Base-by-base conservation (phyloP, 2,113 vertebrate genomes). In the Ictalurus furcatus region DNA sequence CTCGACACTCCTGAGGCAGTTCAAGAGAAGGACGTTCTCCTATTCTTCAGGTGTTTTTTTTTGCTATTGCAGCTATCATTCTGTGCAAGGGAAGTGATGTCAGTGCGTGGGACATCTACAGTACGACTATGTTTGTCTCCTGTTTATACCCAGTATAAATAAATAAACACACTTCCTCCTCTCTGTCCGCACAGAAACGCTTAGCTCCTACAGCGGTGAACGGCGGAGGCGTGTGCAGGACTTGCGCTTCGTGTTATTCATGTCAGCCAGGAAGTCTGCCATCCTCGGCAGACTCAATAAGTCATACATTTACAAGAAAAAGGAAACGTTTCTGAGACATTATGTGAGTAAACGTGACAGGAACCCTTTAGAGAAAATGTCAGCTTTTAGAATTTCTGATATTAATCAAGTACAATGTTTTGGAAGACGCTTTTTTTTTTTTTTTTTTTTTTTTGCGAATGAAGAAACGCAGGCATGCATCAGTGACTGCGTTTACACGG, bases 151-250 rank as follows among this genome's bases (percentile, higher is more conserved):
- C 85, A 84, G 82, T 74, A 90, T 85, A 69, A 85, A 85, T 93
- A 91, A 93, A 94, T 89, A 92, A 34, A 88, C 87, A 91, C 89
- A 17, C 79, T 82, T 56, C 85, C 91, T 93, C 91, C 90, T 91
- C 81, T 90, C 82, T 92, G 90, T 90, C 83, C 86, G 90, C 89
- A 88, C 76, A 91, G 34, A 23, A 85, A 92, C 91, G 83, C 85
- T 90, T 91, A 58, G 89, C 79, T 73, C 58, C 52, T 48, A 56
- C 88, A 71, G 34, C 28, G 30, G 44, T 69, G 76, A 37, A 48
- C 0, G 58, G 80, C 40, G 86, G 52, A 71, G 88, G 81, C 83
- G 85, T 85, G 87, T 88, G 67, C 88, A 89, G 84, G 80, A 88
- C 87, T 54, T 37, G 4, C 44, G 82, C 78, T 83, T 80, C 28